Percentiles rank a stretch among this genome's conserved stretches.
Evolutionary conservation across 2,113 vertebrate genomes (phyloP).

Genomic region (Suricata suricatta): DNA sequence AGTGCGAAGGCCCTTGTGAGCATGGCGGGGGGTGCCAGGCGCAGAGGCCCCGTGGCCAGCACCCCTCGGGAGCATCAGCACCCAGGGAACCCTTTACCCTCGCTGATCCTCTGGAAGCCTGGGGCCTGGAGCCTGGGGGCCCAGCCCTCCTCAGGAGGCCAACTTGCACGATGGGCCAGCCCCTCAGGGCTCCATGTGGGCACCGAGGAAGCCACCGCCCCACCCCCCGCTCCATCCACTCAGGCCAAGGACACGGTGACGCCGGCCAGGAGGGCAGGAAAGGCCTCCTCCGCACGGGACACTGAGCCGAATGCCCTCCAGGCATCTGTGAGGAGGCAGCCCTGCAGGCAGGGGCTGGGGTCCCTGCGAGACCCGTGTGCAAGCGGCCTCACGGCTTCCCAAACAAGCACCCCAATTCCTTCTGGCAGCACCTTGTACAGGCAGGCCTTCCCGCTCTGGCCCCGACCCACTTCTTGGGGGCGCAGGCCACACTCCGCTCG

Average conservation of each 20-base stretch:
- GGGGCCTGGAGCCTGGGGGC: rapidly evolving
- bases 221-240: not conserved
- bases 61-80: too few relatives aligned
- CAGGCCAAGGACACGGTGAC: rapidly evolving
- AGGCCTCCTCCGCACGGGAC: rapidly evolving
- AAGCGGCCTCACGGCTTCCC: not conserved
- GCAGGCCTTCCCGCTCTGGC: too few relatives aligned
- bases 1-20: too few relatives aligned
- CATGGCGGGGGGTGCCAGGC: too few relatives aligned
- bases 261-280: not conserved
- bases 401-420: rapidly evolving
- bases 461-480: too few relatives aligned
- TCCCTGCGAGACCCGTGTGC: rapidly evolving
- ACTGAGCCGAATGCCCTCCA: rapidly evolving
- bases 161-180: rapidly evolving
- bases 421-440: not conserved
- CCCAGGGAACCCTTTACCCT: not conserved
- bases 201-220: rapidly evolving
- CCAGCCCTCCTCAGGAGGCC: not conserved
- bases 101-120: not conserved
- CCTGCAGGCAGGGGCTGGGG: not conserved
- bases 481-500: not conserved
- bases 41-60: too few relatives aligned
- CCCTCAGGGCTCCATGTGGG: rapidly evolving
- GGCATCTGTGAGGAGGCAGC: not conserved